Evolutionary conservation across 2,113 vertebrate species (phyloP).

Genomic region (Myrmecobius fasciatus): DNA sequence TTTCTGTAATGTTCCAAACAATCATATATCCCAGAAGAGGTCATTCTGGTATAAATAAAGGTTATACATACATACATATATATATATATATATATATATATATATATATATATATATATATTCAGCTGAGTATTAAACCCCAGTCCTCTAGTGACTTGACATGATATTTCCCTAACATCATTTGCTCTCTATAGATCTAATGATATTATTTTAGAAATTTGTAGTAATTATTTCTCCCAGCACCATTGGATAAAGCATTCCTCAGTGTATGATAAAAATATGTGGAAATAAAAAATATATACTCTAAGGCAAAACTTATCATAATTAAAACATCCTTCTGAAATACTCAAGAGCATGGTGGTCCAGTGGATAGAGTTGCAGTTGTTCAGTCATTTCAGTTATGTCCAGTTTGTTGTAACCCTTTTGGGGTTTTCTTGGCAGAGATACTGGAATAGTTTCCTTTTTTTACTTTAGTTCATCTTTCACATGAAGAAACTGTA

Average conservation of each 20-base stretch:
- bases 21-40: background rate
- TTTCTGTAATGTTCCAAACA: background rate
- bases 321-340: constrained; percentile 26
- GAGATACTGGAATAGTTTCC: too few species aligned
- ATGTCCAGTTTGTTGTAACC: too few species aligned
- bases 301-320: background rate
- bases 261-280: background rate
- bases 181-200: background rate
- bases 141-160: background rate
- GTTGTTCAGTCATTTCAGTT: too few species aligned
- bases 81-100: too few species aligned
- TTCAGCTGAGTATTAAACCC: background rate
- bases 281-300: background rate
- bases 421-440: too few species aligned
- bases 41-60: background rate
- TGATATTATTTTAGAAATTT: background rate
- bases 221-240: background rate
- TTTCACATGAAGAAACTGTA: too few species aligned
- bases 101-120: too few species aligned
- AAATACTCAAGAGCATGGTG: background rate
- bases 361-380: background rate
- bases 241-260: background rate
- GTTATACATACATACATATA: background rate
- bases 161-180: background rate
- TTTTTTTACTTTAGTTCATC: too few species aligned